Percentiles rank a stretch among this genome's conserved stretches.
Conservation (phyloP, 2,888 invertebrate genomes). For the Eucera pruinosa region DNA sequence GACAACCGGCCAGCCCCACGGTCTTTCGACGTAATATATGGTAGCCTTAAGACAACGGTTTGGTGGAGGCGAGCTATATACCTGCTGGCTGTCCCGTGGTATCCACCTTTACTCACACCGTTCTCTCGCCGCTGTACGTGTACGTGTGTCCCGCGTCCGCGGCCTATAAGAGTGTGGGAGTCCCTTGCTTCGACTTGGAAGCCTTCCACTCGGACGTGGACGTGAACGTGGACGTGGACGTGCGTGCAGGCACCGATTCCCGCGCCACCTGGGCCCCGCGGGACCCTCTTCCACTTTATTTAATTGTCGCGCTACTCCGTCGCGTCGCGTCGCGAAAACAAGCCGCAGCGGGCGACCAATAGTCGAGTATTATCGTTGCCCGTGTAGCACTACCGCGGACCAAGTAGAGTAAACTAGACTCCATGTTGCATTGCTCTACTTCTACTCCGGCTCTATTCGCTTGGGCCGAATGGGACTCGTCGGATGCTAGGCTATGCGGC, state of each 20-base stretch:
- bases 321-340: constrained; percentile 14
- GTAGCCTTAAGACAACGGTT: constrained; percentile 81
- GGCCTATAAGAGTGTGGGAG: constrained; percentile 44
- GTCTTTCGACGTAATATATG: constrained; percentile 79
- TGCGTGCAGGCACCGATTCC: constrained; percentile 31
- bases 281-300: constrained; percentile 50
- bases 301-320: constrained; percentile 60
- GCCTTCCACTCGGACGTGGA: constrained; percentile 4
- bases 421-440: too few relatives aligned
- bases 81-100: constrained; percentile 64
- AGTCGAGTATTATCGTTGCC: too few relatives aligned
- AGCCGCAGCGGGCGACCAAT: too few relatives aligned
- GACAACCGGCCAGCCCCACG: constrained; percentile 57
- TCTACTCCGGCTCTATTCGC: too few relatives aligned
- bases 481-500: too few relatives aligned
- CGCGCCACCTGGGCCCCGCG: constrained; percentile 46
- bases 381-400: too few relatives aligned
- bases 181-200: too few relatives aligned
- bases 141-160: constrained; percentile 47
- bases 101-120: constrained; percentile 64
- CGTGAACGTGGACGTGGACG: constrained; percentile 30
- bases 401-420: too few relatives aligned
- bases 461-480: too few relatives aligned
- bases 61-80: constrained; percentile 71
- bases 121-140: constrained; percentile 2